These are phyloP conservation scores for Epizoanthus rinbou DNA, from an alignment of 92 coral and sea anemone genomes.

Conservation along the genomic window DNA sequence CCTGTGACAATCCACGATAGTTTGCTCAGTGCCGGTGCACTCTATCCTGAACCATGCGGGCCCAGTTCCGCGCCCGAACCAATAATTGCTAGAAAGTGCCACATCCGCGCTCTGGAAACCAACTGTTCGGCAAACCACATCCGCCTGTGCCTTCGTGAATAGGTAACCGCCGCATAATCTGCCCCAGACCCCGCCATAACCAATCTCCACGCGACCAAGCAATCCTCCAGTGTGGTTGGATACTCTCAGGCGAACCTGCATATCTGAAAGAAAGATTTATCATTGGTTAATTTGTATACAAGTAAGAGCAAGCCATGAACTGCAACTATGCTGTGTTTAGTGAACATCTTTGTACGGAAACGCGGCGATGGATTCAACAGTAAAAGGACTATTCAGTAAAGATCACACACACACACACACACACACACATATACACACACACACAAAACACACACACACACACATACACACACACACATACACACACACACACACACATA, in stretches of 20 bases:
- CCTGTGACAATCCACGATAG: not conserved
- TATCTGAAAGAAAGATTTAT: not conserved
- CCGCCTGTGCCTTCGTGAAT: not conserved
- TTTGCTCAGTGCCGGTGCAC: not conserved
- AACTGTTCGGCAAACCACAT: constrained; percentile 17
- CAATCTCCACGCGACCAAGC: constrained; percentile 7
- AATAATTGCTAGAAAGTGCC: not conserved
- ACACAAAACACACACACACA: too few relatives aligned
- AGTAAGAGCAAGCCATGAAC: too few relatives aligned
- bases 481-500: too few relatives aligned
- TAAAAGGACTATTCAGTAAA: too few relatives aligned
- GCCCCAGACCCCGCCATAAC: constrained; percentile 26
- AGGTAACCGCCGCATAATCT: not conserved
- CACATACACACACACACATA: too few relatives aligned
- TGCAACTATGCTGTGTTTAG: too few relatives aligned
- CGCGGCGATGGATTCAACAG: too few relatives aligned
- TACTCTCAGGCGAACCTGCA: not conserved
- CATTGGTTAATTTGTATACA: not conserved
- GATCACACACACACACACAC: too few relatives aligned
- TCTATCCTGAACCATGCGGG: not conserved
- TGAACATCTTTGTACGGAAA: too few relatives aligned
- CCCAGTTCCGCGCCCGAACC: not conserved
- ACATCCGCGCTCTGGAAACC: not conserved
- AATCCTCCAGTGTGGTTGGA: not conserved
- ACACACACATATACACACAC: too few relatives aligned